These are phyloP conservation scores for Leptopterna dolabrata DNA, from an alignment of 2,888 invertebrate species.

Conservation along the genomic window DNA sequence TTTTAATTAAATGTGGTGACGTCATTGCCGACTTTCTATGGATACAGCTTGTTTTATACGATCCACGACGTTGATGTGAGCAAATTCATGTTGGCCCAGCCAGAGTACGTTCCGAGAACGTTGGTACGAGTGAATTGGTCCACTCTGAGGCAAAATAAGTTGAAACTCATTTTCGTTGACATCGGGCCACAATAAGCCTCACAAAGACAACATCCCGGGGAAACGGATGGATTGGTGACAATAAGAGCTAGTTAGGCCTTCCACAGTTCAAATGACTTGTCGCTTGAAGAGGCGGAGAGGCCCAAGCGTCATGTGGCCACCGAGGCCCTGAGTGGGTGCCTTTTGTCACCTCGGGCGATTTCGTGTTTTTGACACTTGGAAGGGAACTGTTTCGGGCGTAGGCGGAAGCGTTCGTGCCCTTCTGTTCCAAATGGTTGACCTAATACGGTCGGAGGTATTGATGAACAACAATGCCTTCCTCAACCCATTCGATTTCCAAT, in stretches of 20 bases:
- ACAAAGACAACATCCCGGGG: background rate
- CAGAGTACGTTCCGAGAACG: too few relatives aligned
- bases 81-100: too few relatives aligned
- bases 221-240: constrained; percentile 10
- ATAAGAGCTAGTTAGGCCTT: constrained; percentile 4
- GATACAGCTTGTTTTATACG: too few relatives aligned
- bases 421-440: too few relatives aligned
- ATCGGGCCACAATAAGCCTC: background rate
- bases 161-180: background rate
- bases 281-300: background rate
- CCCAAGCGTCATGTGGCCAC: background rate
- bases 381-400: background rate
- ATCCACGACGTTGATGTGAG: too few relatives aligned
- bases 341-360: constrained; percentile 1
- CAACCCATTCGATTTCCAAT: too few relatives aligned
- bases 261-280: background rate
- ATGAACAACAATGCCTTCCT: too few relatives aligned
- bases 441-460: too few relatives aligned
- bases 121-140: too few relatives aligned
- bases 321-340: background rate
- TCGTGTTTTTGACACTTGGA: background rate
- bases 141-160: too few relatives aligned
- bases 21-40: too few relatives aligned
- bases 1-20: too few relatives aligned
- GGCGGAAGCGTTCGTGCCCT: background rate